A percentile compares a stretch with the other conserved stretches of the same genome.
These are phyloP conservation scores for Cheilosia variabilis DNA, from an alignment of 2,888 invertebrate genomes.

Conservation along the genomic window DNA sequence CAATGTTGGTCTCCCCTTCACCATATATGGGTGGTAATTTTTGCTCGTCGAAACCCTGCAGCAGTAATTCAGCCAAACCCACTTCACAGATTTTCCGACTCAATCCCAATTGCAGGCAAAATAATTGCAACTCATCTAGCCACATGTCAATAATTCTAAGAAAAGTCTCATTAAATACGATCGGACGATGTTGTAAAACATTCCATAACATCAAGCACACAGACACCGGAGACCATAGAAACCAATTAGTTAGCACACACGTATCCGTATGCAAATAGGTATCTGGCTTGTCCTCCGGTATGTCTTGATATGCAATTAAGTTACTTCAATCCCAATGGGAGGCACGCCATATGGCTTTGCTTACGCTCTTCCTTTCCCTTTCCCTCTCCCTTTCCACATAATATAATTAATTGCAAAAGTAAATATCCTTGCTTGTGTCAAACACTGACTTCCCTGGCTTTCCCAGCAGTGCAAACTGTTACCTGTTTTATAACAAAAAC, in stretches of 20 bases:
- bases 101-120: no score
- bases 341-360: not conserved
- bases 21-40: no score
- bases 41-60: no score
- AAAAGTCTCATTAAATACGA: no score
- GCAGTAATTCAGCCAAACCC: no score
- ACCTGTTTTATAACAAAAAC: constrained; percentile 8
- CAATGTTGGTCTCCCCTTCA: no score
- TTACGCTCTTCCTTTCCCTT: not conserved
- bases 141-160: no score
- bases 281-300: not conserved
- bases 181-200: no score
- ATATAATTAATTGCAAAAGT: constrained; percentile 52
- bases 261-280: constrained; percentile 25
- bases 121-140: no score
- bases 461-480: not conserved
- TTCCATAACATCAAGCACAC: not conserved
- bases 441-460: constrained; percentile 11
- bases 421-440: constrained; percentile 55
- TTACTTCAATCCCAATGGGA: constrained; percentile 12
- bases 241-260: not conserved
- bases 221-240: not conserved
- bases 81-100: no score
- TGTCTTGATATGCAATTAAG: constrained; percentile 23
- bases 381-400: not conserved